Evolutionary conservation across 2,888 invertebrate genomes (phyloP).

Genomic region (Perizoma affinitatum): DNA sequence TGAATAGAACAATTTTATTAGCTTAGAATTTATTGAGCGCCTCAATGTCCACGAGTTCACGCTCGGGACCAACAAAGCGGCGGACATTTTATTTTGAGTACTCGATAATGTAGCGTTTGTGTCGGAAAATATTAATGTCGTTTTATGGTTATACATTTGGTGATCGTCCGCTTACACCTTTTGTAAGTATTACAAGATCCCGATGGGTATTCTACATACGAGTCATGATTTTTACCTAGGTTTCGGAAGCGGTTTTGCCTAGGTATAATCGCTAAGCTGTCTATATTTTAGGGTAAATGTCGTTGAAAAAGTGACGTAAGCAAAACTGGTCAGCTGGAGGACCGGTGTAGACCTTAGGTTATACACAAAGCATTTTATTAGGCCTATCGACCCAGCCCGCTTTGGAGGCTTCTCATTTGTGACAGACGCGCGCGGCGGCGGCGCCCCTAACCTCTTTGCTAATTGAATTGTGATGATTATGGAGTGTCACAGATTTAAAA

Average conservation of each 20-base stretch:
- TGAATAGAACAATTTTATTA: slow-evolving; percentile 69
- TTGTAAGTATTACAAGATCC: slow-evolving; percentile 74
- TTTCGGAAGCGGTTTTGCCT: slow-evolving; percentile 65
- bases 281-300: slow-evolving; percentile 73
- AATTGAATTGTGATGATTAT: slow-evolving; percentile 76
- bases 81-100: slow-evolving; percentile 85
- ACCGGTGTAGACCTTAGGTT: slow-evolving; percentile 52
- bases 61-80: slow-evolving; percentile 84
- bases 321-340: slow-evolving; percentile 64
- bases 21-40: slow-evolving; percentile 76
- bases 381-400: slow-evolving; percentile 76
- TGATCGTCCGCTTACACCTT: slow-evolving; percentile 82
- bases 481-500: slow-evolving; percentile 44
- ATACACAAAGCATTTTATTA: slow-evolving; percentile 57
- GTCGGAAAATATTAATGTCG: slow-evolving; percentile 82
- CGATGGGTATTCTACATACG: slow-evolving; percentile 54
- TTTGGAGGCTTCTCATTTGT: slow-evolving; percentile 73
- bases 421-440: slow-evolving; percentile 77
- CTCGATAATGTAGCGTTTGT: slow-evolving; percentile 84
- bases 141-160: slow-evolving; percentile 80
- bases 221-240: slow-evolving; percentile 52
- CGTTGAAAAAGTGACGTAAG: slow-evolving; percentile 77
- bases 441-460: slow-evolving; percentile 81
- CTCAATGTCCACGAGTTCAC: slow-evolving; percentile 82
- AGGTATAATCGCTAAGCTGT: slow-evolving; percentile 71